These are phyloP conservation scores for Nibea coibor DNA, from an alignment of 2,113 vertebrate species.

Conservation along the genomic window DNA sequence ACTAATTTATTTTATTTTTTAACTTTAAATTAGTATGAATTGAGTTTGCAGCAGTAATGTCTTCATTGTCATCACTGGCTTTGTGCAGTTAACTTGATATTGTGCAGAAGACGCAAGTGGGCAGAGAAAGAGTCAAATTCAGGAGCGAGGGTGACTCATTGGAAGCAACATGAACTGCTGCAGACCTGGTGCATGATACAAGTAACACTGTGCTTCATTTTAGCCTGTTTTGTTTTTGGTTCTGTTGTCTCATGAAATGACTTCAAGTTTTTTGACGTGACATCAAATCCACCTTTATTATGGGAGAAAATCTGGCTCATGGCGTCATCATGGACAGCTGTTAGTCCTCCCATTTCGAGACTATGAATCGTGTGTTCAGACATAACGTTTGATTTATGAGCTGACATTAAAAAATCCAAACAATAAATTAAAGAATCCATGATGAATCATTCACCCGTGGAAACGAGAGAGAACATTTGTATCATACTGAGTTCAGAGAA, in stretches of 20 bases:
- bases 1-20: neutral
- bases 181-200: neutral
- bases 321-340: neutral
- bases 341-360: neutral
- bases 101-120: neutral
- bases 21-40: neutral
- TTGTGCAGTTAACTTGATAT: neutral
- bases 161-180: neutral
- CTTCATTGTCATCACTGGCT: neutral
- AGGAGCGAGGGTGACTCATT: neutral
- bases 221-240: neutral
- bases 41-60: neutral
- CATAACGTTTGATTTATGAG: neutral
- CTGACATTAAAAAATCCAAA: neutral
- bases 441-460: neutral
- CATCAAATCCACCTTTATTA: neutral
- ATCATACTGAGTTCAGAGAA: neutral
- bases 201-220: neutral
- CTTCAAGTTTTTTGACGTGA: neutral
- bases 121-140: neutral
- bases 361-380: neutral
- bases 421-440: neutral
- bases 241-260: neutral
- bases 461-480: conserved; percentile 15
- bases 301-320: neutral